Evolutionary conservation across 2,797 vertebrate genomes (phyloP), one percentile per base, ranked within the genome.

Genomic region (Melanotaenia pygmaea): DNA sequence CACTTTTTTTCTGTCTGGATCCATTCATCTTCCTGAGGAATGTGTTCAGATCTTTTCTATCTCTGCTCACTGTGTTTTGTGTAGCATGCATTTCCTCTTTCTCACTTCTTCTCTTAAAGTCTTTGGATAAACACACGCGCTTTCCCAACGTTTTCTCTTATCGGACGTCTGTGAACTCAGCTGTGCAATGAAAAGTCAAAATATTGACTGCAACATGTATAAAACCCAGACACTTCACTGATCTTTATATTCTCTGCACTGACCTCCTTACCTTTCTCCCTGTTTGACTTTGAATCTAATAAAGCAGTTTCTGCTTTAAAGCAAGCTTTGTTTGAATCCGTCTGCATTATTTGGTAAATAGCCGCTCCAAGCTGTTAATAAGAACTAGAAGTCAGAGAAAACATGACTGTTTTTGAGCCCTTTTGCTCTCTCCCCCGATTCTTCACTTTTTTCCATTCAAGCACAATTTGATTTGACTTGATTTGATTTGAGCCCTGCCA

Each of bases 401-500:
- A 79, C 65, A 70, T 60, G 76, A 22, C 67, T 74, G 62, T 83
- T 86, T 82, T 16, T 8, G 0, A 76, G 59, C 74, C 71, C 18
- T 38, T 67, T 59, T 38, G 32, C 43, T 54, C 57, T 72, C 35
- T 64, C 22, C 47, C 80, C 58, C 16, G 30, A 5, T 61, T 65
- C 74, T 43, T 76, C 74, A 70, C 76, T 69, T 61, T 78, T 87
- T 81, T 77, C 47, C 87, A 84, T 72, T 59, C 54, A 1, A 67
- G 83, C 82, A 51, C 78, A 80, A 82, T 88, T 89, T 84, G 86
- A 90, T 92, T 89, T 90, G 86, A 90, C 88, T 81, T 88, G 91
- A 93, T 93, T 85, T 90, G 87, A 91, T 88, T 86, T 85, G 88
- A 93, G 86, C 79, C 79, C 85, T 90, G 90, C 88, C 89, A 86